A percentile compares a stretch with the other conserved stretches of the same genome.
These are phyloP conservation scores for Agapornis roseicollis DNA, from an alignment of 2,113 vertebrate genomes.

Conservation along the genomic window DNA sequence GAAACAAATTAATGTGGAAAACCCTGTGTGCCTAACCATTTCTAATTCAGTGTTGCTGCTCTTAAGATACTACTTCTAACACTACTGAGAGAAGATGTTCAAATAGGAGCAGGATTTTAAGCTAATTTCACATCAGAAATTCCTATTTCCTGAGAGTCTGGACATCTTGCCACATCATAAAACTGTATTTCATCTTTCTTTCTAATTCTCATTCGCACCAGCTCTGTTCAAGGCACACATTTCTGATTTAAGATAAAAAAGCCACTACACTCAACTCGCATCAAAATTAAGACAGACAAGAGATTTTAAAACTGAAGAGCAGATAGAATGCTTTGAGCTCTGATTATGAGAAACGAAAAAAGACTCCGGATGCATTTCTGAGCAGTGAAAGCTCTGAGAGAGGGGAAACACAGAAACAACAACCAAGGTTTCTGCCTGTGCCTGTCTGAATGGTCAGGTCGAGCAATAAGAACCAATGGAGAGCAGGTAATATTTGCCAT, in stretches of 20 bases:
- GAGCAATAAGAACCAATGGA: neutral
- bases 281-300: constrained; percentile 9
- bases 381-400: constrained; percentile 10
- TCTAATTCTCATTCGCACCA: neutral
- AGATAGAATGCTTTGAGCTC: neutral
- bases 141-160: neutral
- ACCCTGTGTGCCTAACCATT: neutral
- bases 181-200: neutral
- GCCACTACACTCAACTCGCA: neutral
- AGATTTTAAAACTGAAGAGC: neutral
- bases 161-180: neutral
- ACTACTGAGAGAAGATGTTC: neutral
- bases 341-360: neutral
- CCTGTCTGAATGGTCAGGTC: neutral
- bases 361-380: neutral
- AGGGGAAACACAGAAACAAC: constrained; percentile 1
- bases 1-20: neutral
- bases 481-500: neutral
- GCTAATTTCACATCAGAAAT: neutral
- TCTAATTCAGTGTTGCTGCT: neutral
- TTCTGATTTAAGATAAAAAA: constrained; percentile 11
- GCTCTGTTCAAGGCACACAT: neutral
- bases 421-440: neutral
- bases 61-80: neutral
- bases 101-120: neutral